Base-by-base conservation (phyloP, 2,888 invertebrate species). In the Calliopum simillimum region DNA sequence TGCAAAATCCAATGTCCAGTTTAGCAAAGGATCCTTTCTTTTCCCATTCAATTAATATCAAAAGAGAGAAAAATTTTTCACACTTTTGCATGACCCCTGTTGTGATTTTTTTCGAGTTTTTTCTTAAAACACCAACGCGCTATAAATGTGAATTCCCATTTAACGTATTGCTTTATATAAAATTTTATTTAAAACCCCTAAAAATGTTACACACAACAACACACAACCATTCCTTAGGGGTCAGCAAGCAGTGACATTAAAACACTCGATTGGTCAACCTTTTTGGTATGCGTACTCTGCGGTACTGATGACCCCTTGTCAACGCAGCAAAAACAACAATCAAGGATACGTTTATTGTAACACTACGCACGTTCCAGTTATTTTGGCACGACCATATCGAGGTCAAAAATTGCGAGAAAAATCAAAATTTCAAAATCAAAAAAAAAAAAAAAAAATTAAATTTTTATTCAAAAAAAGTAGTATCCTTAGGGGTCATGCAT, bases 401-500 rank as follows among this genome's bases (percentile, higher is more conserved):
- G 72, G 69, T 70, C 70, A 68, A 56, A 47, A 71, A 68, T 61
- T 49, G 63, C 47, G 59, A 59, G 53, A 58, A 51, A 73, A 73
- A 72, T 72, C 68, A 68, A 70, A n/a, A n/a, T n/a, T n/a, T n/a
- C n/a, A n/a, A 71, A 63, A 68, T 47, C 47, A 12, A 21, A n/a
- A 43, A n/a, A n/a, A n/a, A 33, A 33, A 33, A 33, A 33, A 33
- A 33, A 33, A 33, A 33, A 4, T 33, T 56, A 56, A 46, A 46
- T 4, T 64, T 51, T 44, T 11, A 14, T 23, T 33, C 41, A 43
- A 55, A 21, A 65, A 49, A 33, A n/a, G n/a, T n/a, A n/a, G 16
- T n/a, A 51, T 66, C 69, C 73, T 75, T 76, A 76, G 76, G 76
- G 77, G 77, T 77, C 77, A 77, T 68, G 73, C 72, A 70, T 75